Evolutionary conservation across 1,140 invertebrate genomes (phyloP).

Genomic region (Portunus trituberculatus): DNA sequence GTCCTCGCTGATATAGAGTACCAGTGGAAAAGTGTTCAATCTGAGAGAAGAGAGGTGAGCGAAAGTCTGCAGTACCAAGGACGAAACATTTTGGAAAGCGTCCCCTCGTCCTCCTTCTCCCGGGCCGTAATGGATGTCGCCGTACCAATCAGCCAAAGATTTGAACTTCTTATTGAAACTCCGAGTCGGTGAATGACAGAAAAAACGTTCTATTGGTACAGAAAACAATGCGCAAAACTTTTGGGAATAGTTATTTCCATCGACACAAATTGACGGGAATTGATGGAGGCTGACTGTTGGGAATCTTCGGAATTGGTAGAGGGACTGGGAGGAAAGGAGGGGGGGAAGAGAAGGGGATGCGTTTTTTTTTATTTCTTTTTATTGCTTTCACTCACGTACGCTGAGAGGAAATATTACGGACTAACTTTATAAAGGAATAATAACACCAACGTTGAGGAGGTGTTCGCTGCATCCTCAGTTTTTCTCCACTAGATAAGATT

Average conservation of each 20-base stretch:
- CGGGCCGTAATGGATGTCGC: slow-evolving; percentile 62
- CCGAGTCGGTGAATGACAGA: slow-evolving; percentile 63
- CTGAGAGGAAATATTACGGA: not conserved
- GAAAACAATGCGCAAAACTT: slow-evolving; percentile 76
- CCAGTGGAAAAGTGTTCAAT: not conserved
- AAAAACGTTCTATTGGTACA: slow-evolving; percentile 64
- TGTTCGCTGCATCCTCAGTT: not conserved
- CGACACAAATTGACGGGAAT: slow-evolving; percentile 71
- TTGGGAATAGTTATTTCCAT: slow-evolving; percentile 74
- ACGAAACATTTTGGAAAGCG: slow-evolving; percentile 52
- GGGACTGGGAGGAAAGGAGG: not conserved
- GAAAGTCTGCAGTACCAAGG: not conserved
- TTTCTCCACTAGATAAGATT: not conserved
- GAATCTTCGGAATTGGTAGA: slow-evolving; percentile 11
- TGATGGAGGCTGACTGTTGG: slow-evolving; percentile 47
- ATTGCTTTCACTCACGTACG: not conserved
- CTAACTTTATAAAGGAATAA: not conserved
- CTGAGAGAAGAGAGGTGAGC: not conserved
- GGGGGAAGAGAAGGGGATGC: not conserved
- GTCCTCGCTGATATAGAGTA: too few relatives aligned
- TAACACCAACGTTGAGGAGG: not conserved
- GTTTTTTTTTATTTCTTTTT: too few relatives aligned
- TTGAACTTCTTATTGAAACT: slow-evolving; percentile 76
- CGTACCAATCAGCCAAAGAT: slow-evolving; percentile 71
- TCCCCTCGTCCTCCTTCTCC: not conserved